These are phyloP conservation scores for Pterocles burchelli DNA, from an alignment of 2,113 vertebrate genomes.

Conservation along the genomic window DNA sequence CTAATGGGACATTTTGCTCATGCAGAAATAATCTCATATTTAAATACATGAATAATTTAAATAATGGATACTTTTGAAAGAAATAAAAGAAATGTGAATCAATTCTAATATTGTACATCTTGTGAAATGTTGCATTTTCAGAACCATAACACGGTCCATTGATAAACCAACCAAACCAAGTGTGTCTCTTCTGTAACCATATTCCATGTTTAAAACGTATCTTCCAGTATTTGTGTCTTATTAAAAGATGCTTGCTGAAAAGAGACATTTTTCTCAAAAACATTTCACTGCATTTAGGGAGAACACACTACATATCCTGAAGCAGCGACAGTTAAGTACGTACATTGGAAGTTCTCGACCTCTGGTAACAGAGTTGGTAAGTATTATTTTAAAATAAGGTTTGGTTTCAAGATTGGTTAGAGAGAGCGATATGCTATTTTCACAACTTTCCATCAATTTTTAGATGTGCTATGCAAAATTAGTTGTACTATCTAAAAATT, in stretches of 20 bases:
- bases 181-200: neutral
- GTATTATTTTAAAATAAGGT: neutral
- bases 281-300: slow-evolving; percentile 82
- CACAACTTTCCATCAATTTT: neutral
- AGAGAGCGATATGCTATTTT: neutral
- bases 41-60: neutral
- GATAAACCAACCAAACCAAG: neutral
- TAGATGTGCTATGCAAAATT: neutral
- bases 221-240: neutral
- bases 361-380: slow-evolving; percentile 94
- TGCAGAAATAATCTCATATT: neutral
- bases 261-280: neutral
- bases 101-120: neutral
- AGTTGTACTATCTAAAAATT: neutral
- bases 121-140: neutral
- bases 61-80: neutral
- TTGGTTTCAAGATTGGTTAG: neutral
- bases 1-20: neutral
- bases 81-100: neutral
- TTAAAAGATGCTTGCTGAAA: neutral
- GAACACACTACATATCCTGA: slow-evolving; percentile 91
- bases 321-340: slow-evolving; percentile 79
- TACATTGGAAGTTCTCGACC: slow-evolving; percentile 80
- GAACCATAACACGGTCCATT: neutral
- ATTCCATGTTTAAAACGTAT: neutral